These are phyloP conservation scores for Microhierax caerulescens DNA, from an alignment of 2,797 vertebrate genomes.

Conservation along the genomic window DNA sequence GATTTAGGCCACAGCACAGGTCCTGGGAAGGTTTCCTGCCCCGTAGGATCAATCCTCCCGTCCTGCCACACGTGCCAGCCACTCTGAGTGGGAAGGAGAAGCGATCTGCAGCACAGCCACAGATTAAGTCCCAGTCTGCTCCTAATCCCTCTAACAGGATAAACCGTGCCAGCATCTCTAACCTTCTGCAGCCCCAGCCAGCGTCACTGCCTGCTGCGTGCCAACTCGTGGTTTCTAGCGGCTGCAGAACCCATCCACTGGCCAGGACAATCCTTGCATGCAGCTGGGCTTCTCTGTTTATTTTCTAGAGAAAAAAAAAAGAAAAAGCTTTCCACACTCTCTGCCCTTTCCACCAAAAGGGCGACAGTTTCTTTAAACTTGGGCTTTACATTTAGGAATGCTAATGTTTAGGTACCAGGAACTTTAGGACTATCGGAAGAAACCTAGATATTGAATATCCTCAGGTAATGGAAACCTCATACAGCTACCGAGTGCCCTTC, in stretches of 20 bases:
- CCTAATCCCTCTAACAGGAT: slow-evolving; percentile 56
- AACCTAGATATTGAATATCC: not conserved
- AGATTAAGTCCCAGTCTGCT: slow-evolving; percentile 25
- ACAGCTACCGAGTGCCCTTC: not conserved
- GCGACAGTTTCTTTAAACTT: not conserved
- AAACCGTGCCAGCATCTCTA: slow-evolving; percentile 36
- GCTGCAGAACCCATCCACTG: not conserved
- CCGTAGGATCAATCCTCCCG: not conserved
- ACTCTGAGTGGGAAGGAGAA: not conserved
- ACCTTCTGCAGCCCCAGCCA: not conserved
- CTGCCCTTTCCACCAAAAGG: not conserved
- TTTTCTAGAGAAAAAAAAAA: not conserved
- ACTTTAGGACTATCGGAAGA: not conserved
- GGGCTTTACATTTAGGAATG: not conserved
- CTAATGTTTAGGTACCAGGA: not conserved
- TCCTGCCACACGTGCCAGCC: not conserved
- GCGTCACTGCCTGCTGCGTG: not conserved
- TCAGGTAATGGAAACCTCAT: not conserved
- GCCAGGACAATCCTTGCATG: not conserved
- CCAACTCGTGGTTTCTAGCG: not conserved
- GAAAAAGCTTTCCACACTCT: not conserved
- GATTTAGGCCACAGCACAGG: not conserved
- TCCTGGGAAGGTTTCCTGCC: not conserved
- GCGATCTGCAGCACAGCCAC: not conserved
- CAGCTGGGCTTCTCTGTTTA: not conserved